These are phyloP conservation scores for Rallus crepitans DNA, from an alignment of 2,797 vertebrate species.

Conservation along the genomic window DNA sequence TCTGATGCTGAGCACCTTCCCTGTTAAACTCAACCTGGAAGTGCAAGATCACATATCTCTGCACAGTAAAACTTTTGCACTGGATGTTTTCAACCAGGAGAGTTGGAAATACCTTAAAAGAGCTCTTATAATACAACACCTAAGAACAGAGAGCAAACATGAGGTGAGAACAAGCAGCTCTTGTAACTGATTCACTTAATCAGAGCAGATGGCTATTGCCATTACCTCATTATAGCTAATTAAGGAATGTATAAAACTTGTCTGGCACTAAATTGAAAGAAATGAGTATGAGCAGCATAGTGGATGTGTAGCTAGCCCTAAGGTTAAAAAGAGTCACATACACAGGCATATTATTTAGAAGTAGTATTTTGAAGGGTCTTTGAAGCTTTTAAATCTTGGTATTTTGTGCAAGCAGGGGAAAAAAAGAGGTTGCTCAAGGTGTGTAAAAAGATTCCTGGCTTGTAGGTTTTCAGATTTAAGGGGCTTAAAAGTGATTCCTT, in stretches of 20 bases:
- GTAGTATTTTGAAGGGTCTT: background rate
- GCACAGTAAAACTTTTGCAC: rapidly evolving
- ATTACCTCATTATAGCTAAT: constrained; percentile 42
- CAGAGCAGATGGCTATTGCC: constrained; percentile 26
- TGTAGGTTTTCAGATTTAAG: background rate
- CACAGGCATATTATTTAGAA: background rate
- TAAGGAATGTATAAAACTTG: constrained; percentile 8
- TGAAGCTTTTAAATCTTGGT: background rate
- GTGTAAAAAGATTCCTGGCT: background rate
- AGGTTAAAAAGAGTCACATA: background rate
- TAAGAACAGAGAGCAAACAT: background rate
- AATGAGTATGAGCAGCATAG: background rate
- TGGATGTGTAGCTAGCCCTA: background rate
- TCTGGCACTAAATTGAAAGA: background rate
- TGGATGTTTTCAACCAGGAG: background rate
- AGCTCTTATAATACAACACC: background rate
- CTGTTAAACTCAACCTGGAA: background rate
- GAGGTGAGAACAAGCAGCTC: background rate
- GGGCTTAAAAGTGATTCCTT: background rate
- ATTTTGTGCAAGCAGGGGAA: background rate
- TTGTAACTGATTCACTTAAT: background rate
- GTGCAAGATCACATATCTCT: rapidly evolving
- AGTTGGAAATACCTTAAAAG: background rate
- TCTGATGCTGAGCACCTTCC: background rate
- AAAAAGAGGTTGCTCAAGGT: rapidly evolving